A percentile compares a stretch with the other conserved stretches of the same genome.
Evolutionary conservation across 2,888 invertebrate species (phyloP).

Genomic region (Oithona nana): DNA sequence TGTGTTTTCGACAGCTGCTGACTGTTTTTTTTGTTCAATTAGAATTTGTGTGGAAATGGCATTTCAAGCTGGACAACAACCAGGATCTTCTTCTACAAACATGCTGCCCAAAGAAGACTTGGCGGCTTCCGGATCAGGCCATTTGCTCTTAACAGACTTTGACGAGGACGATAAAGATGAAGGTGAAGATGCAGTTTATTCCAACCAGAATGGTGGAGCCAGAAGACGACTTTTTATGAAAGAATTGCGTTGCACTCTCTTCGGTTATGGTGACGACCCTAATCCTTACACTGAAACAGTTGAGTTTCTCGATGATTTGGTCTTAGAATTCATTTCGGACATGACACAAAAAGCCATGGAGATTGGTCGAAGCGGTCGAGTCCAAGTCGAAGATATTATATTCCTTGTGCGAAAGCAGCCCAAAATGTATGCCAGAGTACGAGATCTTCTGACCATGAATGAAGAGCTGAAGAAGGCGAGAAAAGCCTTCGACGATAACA

Average conservation of each 20-base stretch:
- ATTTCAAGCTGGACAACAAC: too few species aligned
- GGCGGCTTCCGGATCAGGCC: neutral
- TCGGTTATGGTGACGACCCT: conserved; percentile 97
- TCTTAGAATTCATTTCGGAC: conserved; percentile 91
- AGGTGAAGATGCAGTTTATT: neutral
- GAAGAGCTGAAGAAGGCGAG: conserved; percentile 95
- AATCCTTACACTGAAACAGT: conserved; percentile 98
- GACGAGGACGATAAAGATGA: neutral
- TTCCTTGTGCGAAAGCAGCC: conserved; percentile 85
- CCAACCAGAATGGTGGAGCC: conserved; percentile 18
- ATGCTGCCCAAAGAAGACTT: neutral
- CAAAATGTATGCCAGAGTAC: conserved; percentile 89
- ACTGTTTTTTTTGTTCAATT: too few species aligned
- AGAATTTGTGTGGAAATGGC: too few species aligned
- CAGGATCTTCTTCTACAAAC: neutral
- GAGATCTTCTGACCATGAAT: conserved; percentile 91
- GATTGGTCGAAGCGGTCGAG: conserved; percentile 82
- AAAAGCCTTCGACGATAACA: conserved; percentile 97
- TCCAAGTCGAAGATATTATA: conserved; percentile 95
- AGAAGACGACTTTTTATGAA: conserved; percentile 66
- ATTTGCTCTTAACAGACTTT: neutral
- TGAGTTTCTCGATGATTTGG: conserved; percentile 86
- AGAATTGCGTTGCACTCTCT: conserved; percentile 94
- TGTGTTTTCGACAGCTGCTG: too few species aligned
- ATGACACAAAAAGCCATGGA: conserved; percentile 75